Conservation (phyloP, 2,797 vertebrate species). For the Sylvia borin region DNA sequence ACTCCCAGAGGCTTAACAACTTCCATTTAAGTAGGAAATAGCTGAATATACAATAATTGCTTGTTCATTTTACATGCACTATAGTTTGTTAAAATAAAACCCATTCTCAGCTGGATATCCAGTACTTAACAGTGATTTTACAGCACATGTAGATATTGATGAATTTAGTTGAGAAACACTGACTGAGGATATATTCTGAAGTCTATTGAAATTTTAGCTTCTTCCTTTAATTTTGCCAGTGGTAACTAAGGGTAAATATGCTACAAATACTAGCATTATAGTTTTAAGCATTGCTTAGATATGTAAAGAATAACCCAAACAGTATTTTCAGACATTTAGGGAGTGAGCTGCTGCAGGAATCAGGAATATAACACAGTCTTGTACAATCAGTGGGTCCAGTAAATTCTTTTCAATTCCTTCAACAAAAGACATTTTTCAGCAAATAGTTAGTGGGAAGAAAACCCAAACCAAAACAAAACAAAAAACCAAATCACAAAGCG, state of each 20-base stretch:
- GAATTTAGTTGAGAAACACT: slow-evolving; percentile 42
- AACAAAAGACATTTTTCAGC: not conserved
- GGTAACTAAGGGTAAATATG: slow-evolving; percentile 9
- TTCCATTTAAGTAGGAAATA: slow-evolving; percentile 52
- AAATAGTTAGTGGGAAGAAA: not conserved
- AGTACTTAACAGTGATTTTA: slow-evolving; percentile 8
- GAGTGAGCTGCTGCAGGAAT: not conserved
- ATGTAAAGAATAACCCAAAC: not conserved
- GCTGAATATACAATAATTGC: slow-evolving; percentile 29
- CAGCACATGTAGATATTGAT: not conserved
- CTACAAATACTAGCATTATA: not conserved
- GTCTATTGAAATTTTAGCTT: slow-evolving; percentile 32
- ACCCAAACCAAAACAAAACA: too few species aligned
- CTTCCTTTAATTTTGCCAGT: slow-evolving; percentile 20
- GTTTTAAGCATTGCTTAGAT: not conserved
- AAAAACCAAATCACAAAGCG: not conserved
- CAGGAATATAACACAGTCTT: not conserved
- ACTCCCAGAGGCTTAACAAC: slow-evolving; percentile 39
- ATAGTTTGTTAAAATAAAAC: slow-evolving; percentile 36
- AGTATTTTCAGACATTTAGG: not conserved
- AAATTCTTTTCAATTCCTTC: not conserved
- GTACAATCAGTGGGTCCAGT: not conserved
- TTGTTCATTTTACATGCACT: slow-evolving; percentile 22
- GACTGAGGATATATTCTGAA: not conserved
- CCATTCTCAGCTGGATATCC: not conserved